Conservation (phyloP, 2,113 vertebrate genomes). For the Leucosticte australis region DNA sequence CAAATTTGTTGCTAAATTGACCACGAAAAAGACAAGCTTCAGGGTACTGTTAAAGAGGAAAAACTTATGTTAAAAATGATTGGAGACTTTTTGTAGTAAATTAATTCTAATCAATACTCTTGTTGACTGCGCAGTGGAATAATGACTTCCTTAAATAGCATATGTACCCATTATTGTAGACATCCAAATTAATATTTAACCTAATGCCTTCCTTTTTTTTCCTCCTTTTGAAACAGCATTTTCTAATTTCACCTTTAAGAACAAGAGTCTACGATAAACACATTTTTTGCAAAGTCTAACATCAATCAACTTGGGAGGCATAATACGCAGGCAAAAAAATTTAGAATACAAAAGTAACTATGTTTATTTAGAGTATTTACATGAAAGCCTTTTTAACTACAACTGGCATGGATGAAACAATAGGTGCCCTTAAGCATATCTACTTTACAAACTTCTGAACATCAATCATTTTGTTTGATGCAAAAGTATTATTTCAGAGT, state of each 20-base stretch:
- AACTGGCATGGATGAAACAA: background rate
- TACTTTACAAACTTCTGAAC: background rate
- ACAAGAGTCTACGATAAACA: background rate
- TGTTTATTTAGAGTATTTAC: background rate
- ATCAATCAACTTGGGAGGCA: background rate
- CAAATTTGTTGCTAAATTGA: conserved; percentile 78
- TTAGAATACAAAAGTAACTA: background rate
- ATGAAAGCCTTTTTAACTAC: background rate
- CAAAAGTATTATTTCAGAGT: background rate
- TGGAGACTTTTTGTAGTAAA: conserved; percentile 70
- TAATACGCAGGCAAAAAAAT: background rate
- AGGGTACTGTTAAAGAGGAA: conserved; percentile 66
- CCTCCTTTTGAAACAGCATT: conserved; percentile 36
- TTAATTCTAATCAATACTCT: conserved; percentile 77
- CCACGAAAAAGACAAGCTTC: conserved; percentile 63
- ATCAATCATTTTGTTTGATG: background rate
- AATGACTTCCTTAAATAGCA: conserved; percentile 76
- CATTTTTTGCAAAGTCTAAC: background rate
- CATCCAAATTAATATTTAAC: conserved; percentile 81
- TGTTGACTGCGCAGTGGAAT: conserved; percentile 71
- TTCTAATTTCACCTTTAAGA: conserved; percentile 49
- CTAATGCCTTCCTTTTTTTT: conserved; percentile 22
- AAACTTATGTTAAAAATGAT: conserved; percentile 74
- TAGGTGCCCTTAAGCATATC: background rate
- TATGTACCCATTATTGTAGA: conserved; percentile 64